phyloP scores from a whole-genome alignment of 2,797 vertebrate genomes.

The Chelon labrosus region DNA sequence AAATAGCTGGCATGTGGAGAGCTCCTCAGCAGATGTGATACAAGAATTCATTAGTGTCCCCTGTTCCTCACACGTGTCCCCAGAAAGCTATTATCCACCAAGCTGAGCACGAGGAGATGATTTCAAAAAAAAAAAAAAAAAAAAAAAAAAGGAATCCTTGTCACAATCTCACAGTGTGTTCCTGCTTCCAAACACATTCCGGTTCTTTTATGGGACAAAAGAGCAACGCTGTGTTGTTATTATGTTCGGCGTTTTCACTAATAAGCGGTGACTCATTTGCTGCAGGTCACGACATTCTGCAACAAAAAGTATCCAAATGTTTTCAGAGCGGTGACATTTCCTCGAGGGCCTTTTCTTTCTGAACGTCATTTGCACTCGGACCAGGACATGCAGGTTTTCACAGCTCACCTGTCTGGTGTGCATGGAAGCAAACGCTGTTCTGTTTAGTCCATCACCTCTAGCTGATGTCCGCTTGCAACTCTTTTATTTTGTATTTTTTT shows the following conservation, averaged over 20 bases:
- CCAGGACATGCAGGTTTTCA: background rate
- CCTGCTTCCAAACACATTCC: constrained; percentile 17
- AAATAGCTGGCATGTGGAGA: constrained; percentile 78
- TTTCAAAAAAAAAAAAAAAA: constrained; percentile 21
- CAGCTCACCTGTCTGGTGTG: background rate
- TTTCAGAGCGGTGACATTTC: constrained; percentile 24
- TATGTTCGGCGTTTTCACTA: constrained; percentile 4
- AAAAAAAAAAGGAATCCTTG: background rate
- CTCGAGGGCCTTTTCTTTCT: background rate
- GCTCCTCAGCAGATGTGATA: constrained; percentile 80
- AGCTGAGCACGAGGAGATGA: constrained; percentile 41
- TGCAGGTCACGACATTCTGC: constrained; percentile 29
- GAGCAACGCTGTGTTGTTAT: constrained; percentile 2
- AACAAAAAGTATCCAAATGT: constrained; percentile 10
- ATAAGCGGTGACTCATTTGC: constrained; percentile 26
- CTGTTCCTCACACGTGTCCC: constrained; percentile 74
- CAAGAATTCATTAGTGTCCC: constrained; percentile 77
- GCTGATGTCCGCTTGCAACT: background rate
- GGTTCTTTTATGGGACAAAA: constrained; percentile 5
- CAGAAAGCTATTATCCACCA: constrained; percentile 74
- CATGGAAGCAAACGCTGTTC: background rate
- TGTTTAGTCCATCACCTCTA: background rate
- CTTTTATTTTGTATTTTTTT: no score
- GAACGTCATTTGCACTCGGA: background rate
- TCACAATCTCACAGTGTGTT: constrained; percentile 23